phyloP scores from a whole-genome alignment of 1,140 invertebrate genomes.

The Monomorium pharaonis region DNA sequence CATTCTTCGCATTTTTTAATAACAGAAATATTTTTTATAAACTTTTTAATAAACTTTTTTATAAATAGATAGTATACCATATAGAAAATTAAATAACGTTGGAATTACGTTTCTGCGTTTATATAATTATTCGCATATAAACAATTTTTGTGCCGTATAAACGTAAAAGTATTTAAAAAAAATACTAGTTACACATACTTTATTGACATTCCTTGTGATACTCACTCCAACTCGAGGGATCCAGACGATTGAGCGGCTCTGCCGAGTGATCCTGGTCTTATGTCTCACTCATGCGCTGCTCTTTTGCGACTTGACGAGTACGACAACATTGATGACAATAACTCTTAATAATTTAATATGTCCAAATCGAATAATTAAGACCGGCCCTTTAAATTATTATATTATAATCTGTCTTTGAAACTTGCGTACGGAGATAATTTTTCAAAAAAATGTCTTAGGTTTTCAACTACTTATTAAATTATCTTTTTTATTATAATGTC shows the following conservation, averaged over 20 bases:
- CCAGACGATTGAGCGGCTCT: conserved; percentile 19
- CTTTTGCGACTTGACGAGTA: conserved; percentile 11
- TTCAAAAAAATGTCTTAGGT: background rate
- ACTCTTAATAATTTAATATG: conserved; percentile 2
- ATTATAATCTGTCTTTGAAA: background rate
- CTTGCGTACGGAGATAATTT: background rate
- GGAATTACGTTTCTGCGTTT: conserved; percentile 24
- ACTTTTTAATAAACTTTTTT: too few species aligned
- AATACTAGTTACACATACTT: background rate
- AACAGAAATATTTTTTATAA: conserved; percentile 39
- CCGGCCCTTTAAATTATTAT: conserved; percentile 3
- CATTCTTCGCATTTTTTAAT: conserved; percentile 52
- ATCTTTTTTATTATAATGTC: background rate
- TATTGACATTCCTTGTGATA: conserved; percentile 22
- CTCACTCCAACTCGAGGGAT: conserved; percentile 62
- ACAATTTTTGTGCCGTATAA: background rate
- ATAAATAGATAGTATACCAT: conserved; percentile 17
- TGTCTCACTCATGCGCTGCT: conserved; percentile 1
- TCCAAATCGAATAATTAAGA: background rate
- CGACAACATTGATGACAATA: background rate
- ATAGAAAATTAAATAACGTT: conserved; percentile 31
- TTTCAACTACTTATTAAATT: background rate
- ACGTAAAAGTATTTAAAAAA: background rate
- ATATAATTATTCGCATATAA: conserved; percentile 41
- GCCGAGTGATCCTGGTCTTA: conserved; percentile 10